Percentiles rank a stretch among this genome's conserved stretches.
Evolutionary conservation across 2,888 invertebrate genomes (phyloP).

Genomic region (Cepaea hortensis): DNA sequence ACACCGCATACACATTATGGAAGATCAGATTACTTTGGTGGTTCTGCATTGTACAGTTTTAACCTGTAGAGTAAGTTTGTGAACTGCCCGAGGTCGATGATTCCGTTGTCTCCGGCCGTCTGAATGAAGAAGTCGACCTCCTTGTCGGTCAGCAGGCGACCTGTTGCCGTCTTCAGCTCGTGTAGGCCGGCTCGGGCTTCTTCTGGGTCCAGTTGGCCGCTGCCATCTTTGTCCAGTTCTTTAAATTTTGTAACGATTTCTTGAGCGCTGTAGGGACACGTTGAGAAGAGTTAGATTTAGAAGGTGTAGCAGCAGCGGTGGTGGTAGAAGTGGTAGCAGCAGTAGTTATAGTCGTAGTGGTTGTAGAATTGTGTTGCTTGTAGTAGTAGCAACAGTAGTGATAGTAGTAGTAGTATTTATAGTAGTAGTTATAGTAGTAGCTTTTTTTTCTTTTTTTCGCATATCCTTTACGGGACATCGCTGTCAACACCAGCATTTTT

Average conservation of each 20-base stretch:
- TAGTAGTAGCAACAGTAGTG: too few relatives aligned
- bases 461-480: too few relatives aligned
- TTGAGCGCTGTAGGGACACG: constrained; percentile 62
- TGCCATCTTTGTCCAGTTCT: constrained; percentile 71
- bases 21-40: constrained; percentile 53
- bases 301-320: too few relatives aligned
- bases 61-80: constrained; percentile 70
- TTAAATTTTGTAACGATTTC: constrained; percentile 72
- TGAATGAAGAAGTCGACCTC: constrained; percentile 74
- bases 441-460: too few relatives aligned
- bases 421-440: too few relatives aligned
- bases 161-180: constrained; percentile 67
- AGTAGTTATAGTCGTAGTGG: too few relatives aligned
- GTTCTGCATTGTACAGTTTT: constrained; percentile 70
- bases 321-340: too few relatives aligned
- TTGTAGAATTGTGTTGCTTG: too few relatives aligned
- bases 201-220: constrained; percentile 70
- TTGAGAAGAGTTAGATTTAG: too few relatives aligned
- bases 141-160: constrained; percentile 65
- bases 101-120: constrained; percentile 70
- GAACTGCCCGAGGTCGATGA: constrained; percentile 72
- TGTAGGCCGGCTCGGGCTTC: constrained; percentile 70
- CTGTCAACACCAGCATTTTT: too few relatives aligned
- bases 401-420: too few relatives aligned
- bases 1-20: background rate